Conservation (phyloP, 2,888 invertebrate species). For the Amorpha juglandis region DNA sequence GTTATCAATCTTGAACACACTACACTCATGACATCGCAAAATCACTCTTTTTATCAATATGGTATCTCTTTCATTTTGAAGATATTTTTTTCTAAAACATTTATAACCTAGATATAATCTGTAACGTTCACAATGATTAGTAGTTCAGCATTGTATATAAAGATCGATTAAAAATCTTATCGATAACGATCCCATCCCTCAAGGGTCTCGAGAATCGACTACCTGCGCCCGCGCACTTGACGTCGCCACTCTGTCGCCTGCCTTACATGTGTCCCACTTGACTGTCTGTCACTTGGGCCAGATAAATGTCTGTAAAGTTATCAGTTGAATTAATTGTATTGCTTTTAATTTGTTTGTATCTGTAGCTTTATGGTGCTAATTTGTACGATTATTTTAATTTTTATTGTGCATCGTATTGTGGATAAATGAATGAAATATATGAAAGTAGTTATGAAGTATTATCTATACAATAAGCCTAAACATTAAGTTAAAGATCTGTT, state of each 20-base stretch:
- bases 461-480: too few relatives aligned
- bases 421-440: too few relatives aligned
- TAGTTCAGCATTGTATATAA: neutral
- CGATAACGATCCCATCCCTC: conserved; percentile 16
- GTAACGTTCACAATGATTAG: too few relatives aligned
- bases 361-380: neutral
- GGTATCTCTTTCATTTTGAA: too few relatives aligned
- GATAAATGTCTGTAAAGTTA: conserved; percentile 11
- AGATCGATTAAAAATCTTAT: conserved; percentile 12
- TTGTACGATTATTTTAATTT: neutral
- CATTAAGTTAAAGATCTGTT: too few relatives aligned
- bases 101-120: too few relatives aligned
- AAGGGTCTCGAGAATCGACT: conserved; percentile 39
- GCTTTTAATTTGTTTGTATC: conserved; percentile 12
- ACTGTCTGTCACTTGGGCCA: conserved; percentile 30
- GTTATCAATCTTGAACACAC: too few relatives aligned
- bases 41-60: too few relatives aligned
- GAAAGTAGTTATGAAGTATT: too few relatives aligned
- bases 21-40: too few relatives aligned
- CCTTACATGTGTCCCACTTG: conserved; percentile 54
- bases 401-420: neutral
- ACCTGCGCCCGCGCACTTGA: conserved; percentile 61
- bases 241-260: conserved; percentile 51
- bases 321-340: conserved; percentile 9
- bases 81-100: too few relatives aligned